These are phyloP conservation scores for Parazoanthus darwini DNA, from an alignment of 92 coral and sea anemone species.

Conservation along the genomic window DNA sequence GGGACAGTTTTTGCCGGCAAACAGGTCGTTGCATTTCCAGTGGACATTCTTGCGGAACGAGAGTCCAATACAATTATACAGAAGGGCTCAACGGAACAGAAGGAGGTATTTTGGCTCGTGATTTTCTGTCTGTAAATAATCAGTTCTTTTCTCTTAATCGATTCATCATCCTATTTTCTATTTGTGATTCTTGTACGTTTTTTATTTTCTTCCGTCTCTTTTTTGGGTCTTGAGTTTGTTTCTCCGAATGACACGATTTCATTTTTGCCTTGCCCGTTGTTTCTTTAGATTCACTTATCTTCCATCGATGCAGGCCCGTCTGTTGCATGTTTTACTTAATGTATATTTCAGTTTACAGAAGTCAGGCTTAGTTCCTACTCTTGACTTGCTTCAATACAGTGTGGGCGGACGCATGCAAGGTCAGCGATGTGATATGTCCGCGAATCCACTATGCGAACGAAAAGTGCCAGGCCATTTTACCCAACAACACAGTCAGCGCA, in stretches of 20 bases:
- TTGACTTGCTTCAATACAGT: neutral
- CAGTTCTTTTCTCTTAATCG: neutral
- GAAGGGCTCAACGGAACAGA: conserved; percentile 26
- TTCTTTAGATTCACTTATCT: too few species aligned
- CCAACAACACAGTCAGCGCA: neutral
- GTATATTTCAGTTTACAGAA: too few species aligned
- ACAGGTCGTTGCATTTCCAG: conserved; percentile 24
- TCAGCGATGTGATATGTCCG: conserved; percentile 20
- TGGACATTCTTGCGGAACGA: neutral
- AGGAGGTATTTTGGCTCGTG: neutral
- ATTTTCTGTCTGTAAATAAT: too few species aligned
- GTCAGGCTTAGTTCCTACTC: too few species aligned
- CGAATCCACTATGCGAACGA: conserved; percentile 20
- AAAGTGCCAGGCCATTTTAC: conserved; percentile 1
- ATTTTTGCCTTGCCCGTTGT: too few species aligned
- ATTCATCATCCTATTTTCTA: neutral
- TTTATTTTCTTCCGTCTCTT: neutral
- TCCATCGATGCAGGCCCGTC: too few species aligned
- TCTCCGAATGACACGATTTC: too few species aligned
- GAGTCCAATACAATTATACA: conserved; percentile 12
- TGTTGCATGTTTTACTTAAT: too few species aligned
- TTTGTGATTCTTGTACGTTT: neutral
- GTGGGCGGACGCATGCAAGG: conserved; percentile 20
- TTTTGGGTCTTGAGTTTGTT: too few species aligned
- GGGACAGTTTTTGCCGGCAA: conserved; percentile 1